Evolutionary conservation across 37 sponge, comb jelly and placozoan species (phyloP).

Genomic region (Spongia lamella): DNA sequence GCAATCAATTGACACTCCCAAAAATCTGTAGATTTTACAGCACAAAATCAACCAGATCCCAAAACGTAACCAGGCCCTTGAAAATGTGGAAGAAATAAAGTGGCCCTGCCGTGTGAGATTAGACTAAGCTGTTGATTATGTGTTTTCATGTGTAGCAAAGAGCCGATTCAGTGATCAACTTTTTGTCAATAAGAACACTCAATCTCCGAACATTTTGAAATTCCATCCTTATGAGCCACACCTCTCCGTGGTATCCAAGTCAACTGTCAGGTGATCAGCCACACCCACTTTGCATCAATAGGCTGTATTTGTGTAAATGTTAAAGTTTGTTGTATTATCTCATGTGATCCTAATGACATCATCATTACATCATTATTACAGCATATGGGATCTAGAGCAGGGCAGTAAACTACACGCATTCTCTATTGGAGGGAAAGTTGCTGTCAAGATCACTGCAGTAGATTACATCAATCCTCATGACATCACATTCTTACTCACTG

Average conservation of each 20-base stretch:
- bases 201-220: slow-evolving; percentile 67
- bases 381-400: slow-evolving; percentile 35
- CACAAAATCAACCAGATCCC: too few relatives aligned
- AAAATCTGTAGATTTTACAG: too few relatives aligned
- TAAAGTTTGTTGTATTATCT: background rate
- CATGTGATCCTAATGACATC: background rate
- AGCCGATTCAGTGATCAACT: slow-evolving; percentile 64
- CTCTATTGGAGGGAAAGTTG: slow-evolving; percentile 9
- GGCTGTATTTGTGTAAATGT: background rate
- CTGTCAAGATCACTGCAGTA: slow-evolving; percentile 56
- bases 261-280: slow-evolving; percentile 53
- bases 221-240: slow-evolving; percentile 81
- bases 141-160: slow-evolving; percentile 8
- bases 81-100: too few relatives aligned
- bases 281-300: background rate
- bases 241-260: slow-evolving; percentile 67
- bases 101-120: slow-evolving; percentile 47
- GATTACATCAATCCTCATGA: slow-evolving; percentile 88
- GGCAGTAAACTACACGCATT: background rate
- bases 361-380: background rate
- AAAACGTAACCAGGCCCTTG: too few relatives aligned
- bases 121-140: slow-evolving; percentile 16
- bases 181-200: slow-evolving; percentile 75
- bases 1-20: too few relatives aligned
- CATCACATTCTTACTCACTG: slow-evolving; percentile 75